Base-by-base conservation (phyloP, 2,113 vertebrate genomes). In the Dermatemys mawii region DNA sequence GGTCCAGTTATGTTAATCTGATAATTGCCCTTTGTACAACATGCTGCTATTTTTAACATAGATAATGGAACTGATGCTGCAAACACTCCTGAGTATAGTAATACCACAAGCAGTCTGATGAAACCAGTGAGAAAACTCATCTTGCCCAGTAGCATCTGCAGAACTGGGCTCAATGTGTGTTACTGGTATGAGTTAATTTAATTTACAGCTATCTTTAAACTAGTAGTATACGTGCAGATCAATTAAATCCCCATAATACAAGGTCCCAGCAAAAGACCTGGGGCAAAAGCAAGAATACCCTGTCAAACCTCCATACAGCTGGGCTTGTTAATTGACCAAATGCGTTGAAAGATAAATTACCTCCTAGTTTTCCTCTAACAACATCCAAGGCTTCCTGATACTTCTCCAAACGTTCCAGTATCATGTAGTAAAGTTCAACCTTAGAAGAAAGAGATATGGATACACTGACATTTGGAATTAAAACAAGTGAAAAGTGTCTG, bases 361-460 rank as follows among this genome's bases (percentile, higher is more conserved):
- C 99, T 97, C 99, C 99, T 46, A 99, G 98, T 78, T 99, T 99
- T 76, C 99, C 99, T 96, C 99, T 98, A 94, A 99, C 98, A 24
- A 99, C 99, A 87, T 99, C 99, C 22, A 99, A 98, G 86, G 99
- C 99, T 97, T 99, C 99, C 50, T 98, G 98, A 90, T 99, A 99
- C 92, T 99, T 99, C 87, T 99, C 99, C 97, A 99, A 90, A 27
- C 99, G 99, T 96, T 99, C 99, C 97, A 99, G 98, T 92, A 99
- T 99, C 99, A 99, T 99, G 90, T 99, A 99, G 96, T 99, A 99
- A 84, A 99, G 98, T 78, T 99, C 99, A 17, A 99, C 99, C 99
- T 97, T 93, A 76, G 97, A 78, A 70, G 50, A 97, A 24, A 97
- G 21, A 83, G 21, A 83, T 94, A 1, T 93, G 29, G 73, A 41